These are phyloP conservation scores for Nesogale talazaci DNA, from an alignment of 2,113 vertebrate genomes.

Conservation along the genomic window DNA sequence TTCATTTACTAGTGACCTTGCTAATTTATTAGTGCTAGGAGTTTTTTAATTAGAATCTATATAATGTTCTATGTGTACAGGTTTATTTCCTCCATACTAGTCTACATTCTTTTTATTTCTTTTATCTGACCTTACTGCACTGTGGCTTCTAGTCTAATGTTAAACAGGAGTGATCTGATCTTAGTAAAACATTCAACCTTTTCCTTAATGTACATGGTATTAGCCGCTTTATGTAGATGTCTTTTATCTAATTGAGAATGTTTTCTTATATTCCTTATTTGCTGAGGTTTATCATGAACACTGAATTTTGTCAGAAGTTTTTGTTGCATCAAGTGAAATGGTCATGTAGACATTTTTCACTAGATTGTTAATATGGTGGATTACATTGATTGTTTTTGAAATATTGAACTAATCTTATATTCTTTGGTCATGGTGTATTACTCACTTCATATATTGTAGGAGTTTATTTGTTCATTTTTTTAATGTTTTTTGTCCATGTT, in stretches of 20 bases:
- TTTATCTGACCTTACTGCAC: background rate
- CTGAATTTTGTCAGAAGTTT: no score
- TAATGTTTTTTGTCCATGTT: constrained; percentile 3
- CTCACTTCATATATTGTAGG: background rate
- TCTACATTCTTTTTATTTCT: background rate
- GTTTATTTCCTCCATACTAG: background rate
- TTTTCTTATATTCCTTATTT: no score
- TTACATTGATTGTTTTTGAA: background rate
- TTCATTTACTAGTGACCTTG: background rate
- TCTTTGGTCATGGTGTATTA: background rate
- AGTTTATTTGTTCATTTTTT: background rate
- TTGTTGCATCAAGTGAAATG: no score
- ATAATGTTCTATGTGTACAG: background rate
- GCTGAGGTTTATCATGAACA: no score
- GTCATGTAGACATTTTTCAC: background rate
- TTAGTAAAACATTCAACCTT: no score
- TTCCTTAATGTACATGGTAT: no score
- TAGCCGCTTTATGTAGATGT: no score
- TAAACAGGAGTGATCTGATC: background rate
- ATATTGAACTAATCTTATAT: background rate
- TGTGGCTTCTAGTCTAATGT: background rate
- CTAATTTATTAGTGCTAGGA: background rate
- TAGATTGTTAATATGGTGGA: background rate
- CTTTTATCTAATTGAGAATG: no score
- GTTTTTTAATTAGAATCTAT: background rate